Evolutionary conservation across 2,888 invertebrate species (phyloP), one percentile per base, ranked within the genome.

Genomic region (Polyommatus icarus): DNA sequence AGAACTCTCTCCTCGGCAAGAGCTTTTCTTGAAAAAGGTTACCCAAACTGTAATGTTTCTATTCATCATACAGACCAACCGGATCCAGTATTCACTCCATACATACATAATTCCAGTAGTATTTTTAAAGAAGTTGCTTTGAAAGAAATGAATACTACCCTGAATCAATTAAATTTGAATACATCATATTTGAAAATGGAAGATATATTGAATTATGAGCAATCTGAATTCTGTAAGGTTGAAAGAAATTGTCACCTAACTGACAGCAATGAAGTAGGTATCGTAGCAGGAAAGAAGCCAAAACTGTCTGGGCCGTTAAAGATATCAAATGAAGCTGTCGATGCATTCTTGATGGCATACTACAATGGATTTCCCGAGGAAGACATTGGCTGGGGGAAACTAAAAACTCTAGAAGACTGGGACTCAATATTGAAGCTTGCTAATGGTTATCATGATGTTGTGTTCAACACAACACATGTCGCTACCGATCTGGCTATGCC

Each of bases 341-440:
- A 94, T 82, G 88, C 91, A 0, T 93, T 94, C 80, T 82, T 90
- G 6, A 93, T 93, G 93, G 87, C 90, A 76, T 89, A 90, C 79
- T 93, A 92, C 81, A 87, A 91, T 83, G 93, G 91, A 0, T 86
- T 92, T n/a, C 80, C 87, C 0, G 46, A 79, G 0, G 78, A 84
- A 0, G 79, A 89, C n/a, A 90, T 93, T 7, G 93, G 91, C 1
- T 94, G 93, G 93, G 93, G 92, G 1, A 79, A 82, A 7, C 78
- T 93, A 18, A 78, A 80, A 3, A 82, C 83, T 6, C 72, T 72
- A 3, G 79, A 83, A 0, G 80, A 87, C 3, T 93, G 93, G 93
- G 59, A 84, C 5, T 79, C 81, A 0, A 82, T 93, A 15, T 84
- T 91, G 82, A 80, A 84, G 5, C 78, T 93, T n/a, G 87, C 84